Percentiles rank a stretch among this genome's conserved stretches.
phyloP scores from a whole-genome alignment of 2,113 vertebrate genomes.

The Arizona elegans region DNA sequence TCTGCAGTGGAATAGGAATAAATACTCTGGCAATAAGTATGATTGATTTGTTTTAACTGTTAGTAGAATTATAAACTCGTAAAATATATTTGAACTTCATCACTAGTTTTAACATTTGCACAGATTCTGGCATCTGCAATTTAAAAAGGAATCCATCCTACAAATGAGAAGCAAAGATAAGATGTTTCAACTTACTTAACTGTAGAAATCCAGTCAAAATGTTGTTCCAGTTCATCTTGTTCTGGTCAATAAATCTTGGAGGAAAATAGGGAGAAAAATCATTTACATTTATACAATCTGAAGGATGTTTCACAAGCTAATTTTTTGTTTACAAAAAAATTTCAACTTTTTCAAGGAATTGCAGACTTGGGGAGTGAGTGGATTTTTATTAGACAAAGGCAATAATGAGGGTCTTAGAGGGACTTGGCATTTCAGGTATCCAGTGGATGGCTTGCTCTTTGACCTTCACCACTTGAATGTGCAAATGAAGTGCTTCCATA shows the following conservation, averaged over 20 bases:
- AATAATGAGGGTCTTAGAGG: not conserved
- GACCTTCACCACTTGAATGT: not conserved
- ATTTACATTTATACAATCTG: constrained; percentile 21
- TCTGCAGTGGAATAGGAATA: not conserved
- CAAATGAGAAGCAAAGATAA: constrained; percentile 1
- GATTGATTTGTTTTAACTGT: not conserved
- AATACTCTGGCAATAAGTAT: not conserved
- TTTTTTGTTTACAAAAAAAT: not conserved
- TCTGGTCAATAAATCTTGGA: constrained; percentile 40
- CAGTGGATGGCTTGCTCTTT: not conserved
- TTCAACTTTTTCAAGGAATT: not conserved
- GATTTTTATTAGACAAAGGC: not conserved
- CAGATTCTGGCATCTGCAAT: not conserved
- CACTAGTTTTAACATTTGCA: not conserved
- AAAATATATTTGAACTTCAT: not conserved
- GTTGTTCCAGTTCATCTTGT: constrained; percentile 63
- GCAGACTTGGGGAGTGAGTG: not conserved
- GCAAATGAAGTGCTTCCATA: not conserved
- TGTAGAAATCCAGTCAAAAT: constrained; percentile 48
- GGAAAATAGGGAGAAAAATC: constrained; percentile 31
- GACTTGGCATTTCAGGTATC: not conserved
- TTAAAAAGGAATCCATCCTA: not conserved
- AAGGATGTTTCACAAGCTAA: not conserved
- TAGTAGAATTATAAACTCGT: not conserved
- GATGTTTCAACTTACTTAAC: constrained; percentile 61